Evolutionary conservation across 2,113 vertebrate species (phyloP).

Genomic region (Calypte anna): DNA sequence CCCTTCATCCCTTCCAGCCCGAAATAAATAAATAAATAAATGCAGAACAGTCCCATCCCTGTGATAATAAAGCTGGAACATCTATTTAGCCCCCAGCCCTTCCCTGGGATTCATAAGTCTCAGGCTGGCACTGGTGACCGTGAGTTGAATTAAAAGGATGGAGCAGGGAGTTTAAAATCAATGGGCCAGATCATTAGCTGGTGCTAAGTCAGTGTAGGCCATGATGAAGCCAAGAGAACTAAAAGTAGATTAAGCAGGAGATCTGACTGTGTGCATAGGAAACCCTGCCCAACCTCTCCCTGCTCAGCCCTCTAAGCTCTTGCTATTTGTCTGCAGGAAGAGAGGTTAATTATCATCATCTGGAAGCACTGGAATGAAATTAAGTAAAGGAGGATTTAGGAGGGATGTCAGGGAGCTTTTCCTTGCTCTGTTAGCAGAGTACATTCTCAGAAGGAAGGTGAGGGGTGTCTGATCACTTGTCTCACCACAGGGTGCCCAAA

Average conservation of each 20-base stretch:
- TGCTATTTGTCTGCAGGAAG: background rate
- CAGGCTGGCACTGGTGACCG: background rate
- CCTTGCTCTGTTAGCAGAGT: background rate
- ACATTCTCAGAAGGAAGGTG: background rate
- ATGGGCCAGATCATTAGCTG: constrained; percentile 33
- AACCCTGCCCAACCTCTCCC: background rate
- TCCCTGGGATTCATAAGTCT: background rate
- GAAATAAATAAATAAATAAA: background rate
- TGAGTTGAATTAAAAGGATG: background rate
- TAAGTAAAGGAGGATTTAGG: constrained; percentile 24
- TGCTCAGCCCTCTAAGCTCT: background rate
- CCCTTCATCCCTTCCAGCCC: background rate
- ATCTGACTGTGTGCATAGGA: background rate
- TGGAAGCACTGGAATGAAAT: background rate
- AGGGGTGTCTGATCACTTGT: background rate
- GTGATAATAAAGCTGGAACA: background rate
- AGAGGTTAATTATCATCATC: constrained; percentile 33
- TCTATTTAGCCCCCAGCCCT: constrained; percentile 2
- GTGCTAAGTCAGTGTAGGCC: background rate
- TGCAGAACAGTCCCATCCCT: background rate
- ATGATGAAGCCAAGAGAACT: background rate
- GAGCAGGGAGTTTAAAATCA: constrained; percentile 37
- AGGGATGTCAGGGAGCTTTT: background rate
- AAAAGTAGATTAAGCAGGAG: background rate
- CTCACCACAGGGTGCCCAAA: background rate